phyloP scores from a whole-genome alignment of 2,113 vertebrate genomes.

The Podiceps cristatus region DNA sequence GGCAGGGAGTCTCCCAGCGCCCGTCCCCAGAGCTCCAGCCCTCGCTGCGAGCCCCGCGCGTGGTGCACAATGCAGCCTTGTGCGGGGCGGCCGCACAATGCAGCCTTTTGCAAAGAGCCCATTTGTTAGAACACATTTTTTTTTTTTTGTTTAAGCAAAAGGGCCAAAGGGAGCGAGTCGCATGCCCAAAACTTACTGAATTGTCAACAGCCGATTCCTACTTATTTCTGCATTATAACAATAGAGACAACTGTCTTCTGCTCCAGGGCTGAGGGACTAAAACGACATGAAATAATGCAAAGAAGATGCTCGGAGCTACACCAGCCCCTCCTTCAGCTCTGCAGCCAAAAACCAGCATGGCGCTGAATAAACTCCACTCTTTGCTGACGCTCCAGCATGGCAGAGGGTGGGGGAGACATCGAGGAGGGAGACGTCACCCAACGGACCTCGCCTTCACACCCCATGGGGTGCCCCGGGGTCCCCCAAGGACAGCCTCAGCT shows the following conservation, averaged over 20 bases:
- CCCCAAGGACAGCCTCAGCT: not conserved
- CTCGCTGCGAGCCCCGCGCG: fast-evolving
- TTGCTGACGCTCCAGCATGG: not conserved
- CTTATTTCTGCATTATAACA: not conserved
- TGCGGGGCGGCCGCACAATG: not conserved
- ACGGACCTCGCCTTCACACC: not conserved
- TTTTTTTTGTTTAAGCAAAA: not conserved
- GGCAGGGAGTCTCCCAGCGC: not conserved
- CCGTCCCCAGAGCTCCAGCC: not conserved
- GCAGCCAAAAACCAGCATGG: not conserved
- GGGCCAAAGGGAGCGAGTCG: not conserved
- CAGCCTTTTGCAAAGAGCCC: conserved; percentile 32
- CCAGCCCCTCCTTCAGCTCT: not conserved
- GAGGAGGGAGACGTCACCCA: not conserved
- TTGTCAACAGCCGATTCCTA: not conserved
- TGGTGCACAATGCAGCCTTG: conserved; percentile 52
- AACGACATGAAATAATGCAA: not conserved
- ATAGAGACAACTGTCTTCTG: not conserved
- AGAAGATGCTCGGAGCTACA: not conserved
- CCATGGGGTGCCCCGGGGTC: not conserved
- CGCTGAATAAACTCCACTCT: not conserved
- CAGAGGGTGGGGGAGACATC: not conserved
- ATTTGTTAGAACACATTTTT: not conserved
- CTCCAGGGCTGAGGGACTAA: not conserved
- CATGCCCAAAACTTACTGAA: not conserved